Conservation (phyloP, 2,888 invertebrate genomes). For the Petrolisthes cinctipes region DNA sequence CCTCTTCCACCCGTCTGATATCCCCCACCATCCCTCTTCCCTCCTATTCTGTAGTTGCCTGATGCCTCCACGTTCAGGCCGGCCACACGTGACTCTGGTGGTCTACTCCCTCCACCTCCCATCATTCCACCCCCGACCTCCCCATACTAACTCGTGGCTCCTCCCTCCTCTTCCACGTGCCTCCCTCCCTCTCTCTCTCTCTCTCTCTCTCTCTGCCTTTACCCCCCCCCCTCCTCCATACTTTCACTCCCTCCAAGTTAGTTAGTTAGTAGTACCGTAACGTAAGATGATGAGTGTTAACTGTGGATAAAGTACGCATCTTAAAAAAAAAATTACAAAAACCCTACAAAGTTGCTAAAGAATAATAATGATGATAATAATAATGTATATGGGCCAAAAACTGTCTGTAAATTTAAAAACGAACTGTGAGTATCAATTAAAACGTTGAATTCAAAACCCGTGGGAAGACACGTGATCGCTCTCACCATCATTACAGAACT, state of each 20-base stretch:
- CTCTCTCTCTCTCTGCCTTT: background rate
- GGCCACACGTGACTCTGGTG: conserved; percentile 8
- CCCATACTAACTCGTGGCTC: background rate
- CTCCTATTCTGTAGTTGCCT: background rate
- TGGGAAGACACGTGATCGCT: too few relatives aligned
- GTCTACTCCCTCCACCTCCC: background rate
- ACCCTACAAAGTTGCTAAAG: too few relatives aligned
- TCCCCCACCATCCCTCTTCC: background rate
- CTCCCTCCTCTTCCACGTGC: background rate
- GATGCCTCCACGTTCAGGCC: background rate
- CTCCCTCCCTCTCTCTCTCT: background rate
- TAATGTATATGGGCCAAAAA: too few relatives aligned
- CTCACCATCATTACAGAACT: too few relatives aligned
- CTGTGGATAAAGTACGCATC: too few relatives aligned
- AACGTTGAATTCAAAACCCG: too few relatives aligned
- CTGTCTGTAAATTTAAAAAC: too few relatives aligned
- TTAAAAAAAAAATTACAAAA: too few relatives aligned
- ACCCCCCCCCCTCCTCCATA: background rate
- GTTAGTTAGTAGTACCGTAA: too few relatives aligned
- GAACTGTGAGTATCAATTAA: too few relatives aligned
- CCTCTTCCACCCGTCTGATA: background rate
- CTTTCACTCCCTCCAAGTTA: background rate
- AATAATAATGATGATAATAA: too few relatives aligned
- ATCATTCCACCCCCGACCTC: background rate
- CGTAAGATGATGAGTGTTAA: too few relatives aligned